Evolutionary conservation across 2,113 vertebrate species (phyloP).

Genomic region (Xenotilapia caudafasciata): DNA sequence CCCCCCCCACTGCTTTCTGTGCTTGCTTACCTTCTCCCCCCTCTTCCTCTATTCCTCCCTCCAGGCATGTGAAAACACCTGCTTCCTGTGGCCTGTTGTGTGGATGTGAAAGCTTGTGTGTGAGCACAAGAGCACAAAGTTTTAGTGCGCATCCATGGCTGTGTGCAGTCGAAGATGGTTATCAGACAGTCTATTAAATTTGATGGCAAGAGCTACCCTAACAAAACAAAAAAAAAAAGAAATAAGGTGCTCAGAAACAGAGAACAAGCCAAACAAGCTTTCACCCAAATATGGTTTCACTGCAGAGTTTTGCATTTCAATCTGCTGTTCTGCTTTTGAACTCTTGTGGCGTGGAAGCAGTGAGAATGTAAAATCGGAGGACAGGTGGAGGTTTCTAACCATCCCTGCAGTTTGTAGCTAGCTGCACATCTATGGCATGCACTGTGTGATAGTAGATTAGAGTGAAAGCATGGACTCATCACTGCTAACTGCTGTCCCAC

Average conservation of each 20-base stretch:
- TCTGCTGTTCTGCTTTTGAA: conserved; percentile 33
- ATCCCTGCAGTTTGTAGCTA: neutral
- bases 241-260: neutral
- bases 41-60: neutral
- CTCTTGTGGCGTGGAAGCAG: neutral
- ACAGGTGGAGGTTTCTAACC: neutral
- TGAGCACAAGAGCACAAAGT: neutral
- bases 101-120: neutral
- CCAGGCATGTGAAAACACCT: conserved; percentile 43
- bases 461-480: neutral
- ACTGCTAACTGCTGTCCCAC: neutral
- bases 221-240: neutral
- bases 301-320: conserved; percentile 52
- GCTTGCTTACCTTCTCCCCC: neutral
- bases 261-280: conserved; percentile 12
- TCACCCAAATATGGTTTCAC: conserved; percentile 1
- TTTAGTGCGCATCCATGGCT: neutral
- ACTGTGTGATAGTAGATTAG: neutral
- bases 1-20: neutral
- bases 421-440: neutral
- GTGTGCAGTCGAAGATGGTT: neutral
- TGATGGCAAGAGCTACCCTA: conserved; percentile 14
- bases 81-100: conserved; percentile 19
- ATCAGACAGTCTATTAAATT: neutral
- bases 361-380: conserved; percentile 13